Evolutionary conservation across 2,113 vertebrate species (phyloP).

Genomic region (Eolophus roseicapilla): DNA sequence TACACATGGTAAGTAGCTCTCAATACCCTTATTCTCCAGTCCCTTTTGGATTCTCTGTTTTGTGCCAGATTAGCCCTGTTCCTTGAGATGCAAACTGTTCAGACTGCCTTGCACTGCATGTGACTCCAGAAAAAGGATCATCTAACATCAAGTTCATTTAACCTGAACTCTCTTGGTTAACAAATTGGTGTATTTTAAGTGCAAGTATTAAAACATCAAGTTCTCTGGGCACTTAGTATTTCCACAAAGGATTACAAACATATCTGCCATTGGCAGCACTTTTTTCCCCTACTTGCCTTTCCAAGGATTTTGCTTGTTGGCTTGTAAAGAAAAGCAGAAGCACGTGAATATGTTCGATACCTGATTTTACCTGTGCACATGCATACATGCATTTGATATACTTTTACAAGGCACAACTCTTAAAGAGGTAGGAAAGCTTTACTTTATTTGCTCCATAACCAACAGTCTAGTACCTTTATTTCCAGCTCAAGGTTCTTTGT

Average conservation of each 20-base stretch:
- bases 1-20: not conserved
- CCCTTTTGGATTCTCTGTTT: not conserved
- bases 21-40: too few species aligned
- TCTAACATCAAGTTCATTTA: not conserved
- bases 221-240: not conserved
- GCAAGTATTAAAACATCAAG: not conserved
- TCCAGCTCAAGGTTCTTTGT: not conserved
- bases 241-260: not conserved
- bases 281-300: not conserved
- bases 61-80: not conserved
- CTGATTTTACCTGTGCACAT: not conserved
- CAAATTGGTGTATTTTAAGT: not conserved
- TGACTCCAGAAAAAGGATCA: not conserved
- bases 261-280: not conserved
- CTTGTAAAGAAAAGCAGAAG: not conserved
- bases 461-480: not conserved
- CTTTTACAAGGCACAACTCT: not conserved
- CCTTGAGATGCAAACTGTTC: not conserved
- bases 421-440: not conserved
- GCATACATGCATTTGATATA: not conserved
- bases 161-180: not conserved
- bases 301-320: not conserved
- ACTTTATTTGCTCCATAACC: not conserved
- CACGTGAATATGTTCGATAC: not conserved
- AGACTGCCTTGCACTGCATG: not conserved